Evolutionary conservation across 2,113 vertebrate genomes (phyloP).

Genomic region (Larimichthys polyactis): DNA sequence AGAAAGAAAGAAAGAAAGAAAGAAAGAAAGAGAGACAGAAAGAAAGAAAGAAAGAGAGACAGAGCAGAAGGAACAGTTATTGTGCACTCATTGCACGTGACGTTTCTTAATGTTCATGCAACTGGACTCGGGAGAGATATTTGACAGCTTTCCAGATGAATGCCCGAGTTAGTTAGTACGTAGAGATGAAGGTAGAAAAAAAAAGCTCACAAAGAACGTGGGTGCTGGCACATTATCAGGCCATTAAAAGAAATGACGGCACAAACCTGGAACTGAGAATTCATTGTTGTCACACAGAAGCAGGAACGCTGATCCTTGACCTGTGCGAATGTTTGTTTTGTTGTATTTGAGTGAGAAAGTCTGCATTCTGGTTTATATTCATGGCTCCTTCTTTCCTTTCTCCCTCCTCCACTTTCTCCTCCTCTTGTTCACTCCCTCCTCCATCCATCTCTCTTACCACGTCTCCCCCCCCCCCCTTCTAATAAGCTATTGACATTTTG

Average conservation of each 20-base stretch:
- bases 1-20: too few species aligned
- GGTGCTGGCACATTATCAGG: slow-evolving; percentile 46
- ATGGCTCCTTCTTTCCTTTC: neutral
- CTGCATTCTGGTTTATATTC: neutral
- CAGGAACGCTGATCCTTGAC: slow-evolving; percentile 38
- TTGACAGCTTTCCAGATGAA: slow-evolving; percentile 55
- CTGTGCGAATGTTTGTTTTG: neutral
- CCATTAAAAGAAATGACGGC: slow-evolving; percentile 59
- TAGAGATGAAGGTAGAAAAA: slow-evolving; percentile 21
- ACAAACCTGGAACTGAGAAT: slow-evolving; percentile 20
- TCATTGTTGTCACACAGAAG: slow-evolving; percentile 18
- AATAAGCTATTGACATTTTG: slow-evolving; percentile 78
- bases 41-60: neutral
- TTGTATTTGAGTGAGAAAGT: neutral
- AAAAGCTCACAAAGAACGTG: slow-evolving; percentile 22
- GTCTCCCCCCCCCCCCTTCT: slow-evolving; percentile 16
- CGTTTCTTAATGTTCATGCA: slow-evolving; percentile 32
- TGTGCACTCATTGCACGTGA: neutral
- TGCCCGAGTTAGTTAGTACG: slow-evolving; percentile 26
- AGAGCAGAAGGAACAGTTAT: slow-evolving; percentile 2
- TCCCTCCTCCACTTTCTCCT: neutral
- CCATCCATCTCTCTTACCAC: slow-evolving; percentile 52
- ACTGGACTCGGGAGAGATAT: slow-evolving; percentile 24
- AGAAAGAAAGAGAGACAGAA: too few species aligned
- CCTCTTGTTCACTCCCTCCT: neutral